These are phyloP conservation scores for Atherinomorus stipes DNA, from an alignment of 2,113 vertebrate species.

Conservation along the genomic window DNA sequence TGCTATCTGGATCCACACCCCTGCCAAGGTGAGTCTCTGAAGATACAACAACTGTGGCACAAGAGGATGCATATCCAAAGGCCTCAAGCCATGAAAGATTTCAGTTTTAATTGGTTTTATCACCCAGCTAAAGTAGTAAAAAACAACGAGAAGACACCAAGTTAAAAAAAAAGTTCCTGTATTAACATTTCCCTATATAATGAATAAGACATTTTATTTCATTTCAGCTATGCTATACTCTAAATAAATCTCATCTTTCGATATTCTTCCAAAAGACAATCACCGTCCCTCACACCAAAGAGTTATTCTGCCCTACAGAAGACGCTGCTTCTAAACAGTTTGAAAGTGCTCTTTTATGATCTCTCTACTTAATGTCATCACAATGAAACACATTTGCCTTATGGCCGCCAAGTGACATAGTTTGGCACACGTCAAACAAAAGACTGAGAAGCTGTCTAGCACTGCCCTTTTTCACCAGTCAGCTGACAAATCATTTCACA, in stretches of 20 bases:
- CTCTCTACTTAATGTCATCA: neutral
- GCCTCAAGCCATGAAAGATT: neutral
- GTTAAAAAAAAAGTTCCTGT: too few relatives aligned
- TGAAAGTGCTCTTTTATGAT: neutral
- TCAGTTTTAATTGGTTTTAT: neutral
- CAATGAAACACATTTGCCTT: neutral
- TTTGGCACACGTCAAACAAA: neutral
- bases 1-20: constrained; percentile 98
- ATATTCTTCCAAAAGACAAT: too few relatives aligned
- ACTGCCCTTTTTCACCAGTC: neutral
- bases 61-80: neutral
- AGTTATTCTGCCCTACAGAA: neutral
- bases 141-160: too few relatives aligned
- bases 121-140: neutral
- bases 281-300: neutral
- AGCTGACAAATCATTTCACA: neutral
- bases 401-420: neutral
- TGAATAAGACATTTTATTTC: too few relatives aligned
- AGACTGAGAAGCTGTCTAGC: neutral
- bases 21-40: constrained; percentile 89
- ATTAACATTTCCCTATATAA: too few relatives aligned
- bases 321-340: neutral
- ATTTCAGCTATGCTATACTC: too few relatives aligned
- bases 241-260: too few relatives aligned
- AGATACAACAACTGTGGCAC: constrained; percentile 5